A percentile compares a stretch with the other conserved stretches of the same genome.
These are phyloP conservation scores for Dryobotodes eremita DNA, from an alignment of 2,888 invertebrate species.

Conservation along the genomic window DNA sequence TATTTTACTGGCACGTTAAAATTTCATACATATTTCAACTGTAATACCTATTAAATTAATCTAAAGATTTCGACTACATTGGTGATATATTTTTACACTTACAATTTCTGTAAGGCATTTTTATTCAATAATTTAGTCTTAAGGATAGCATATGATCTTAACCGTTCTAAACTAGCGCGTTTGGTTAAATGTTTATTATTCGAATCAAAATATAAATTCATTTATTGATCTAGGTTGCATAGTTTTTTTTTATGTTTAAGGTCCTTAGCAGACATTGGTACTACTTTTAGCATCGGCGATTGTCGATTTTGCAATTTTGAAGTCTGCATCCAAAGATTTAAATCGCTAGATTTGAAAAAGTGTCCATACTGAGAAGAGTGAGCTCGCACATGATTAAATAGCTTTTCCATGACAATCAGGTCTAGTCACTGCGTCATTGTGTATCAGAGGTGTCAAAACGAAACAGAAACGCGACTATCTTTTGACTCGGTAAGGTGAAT, in stretches of 20 bases:
- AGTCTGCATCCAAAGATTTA: not conserved
- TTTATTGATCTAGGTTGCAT: not conserved
- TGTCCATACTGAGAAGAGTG: not conserved
- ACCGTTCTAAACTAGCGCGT: conserved; percentile 52
- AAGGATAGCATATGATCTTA: conserved; percentile 36
- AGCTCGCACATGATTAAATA: not conserved
- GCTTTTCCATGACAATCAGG: not conserved
- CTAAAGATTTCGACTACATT: conserved; percentile 21
- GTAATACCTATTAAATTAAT: conserved; percentile 17
- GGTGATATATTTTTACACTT: conserved; percentile 51
- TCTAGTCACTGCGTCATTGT: not conserved
- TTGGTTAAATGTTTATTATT: conserved; percentile 57
- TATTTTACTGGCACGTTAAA: conserved; percentile 20
- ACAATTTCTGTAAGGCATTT: conserved; percentile 66
- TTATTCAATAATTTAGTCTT: conserved; percentile 58
- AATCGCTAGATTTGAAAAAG: not conserved
- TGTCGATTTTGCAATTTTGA: not conserved
- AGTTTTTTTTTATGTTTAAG: not conserved
- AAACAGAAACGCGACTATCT: not conserved
- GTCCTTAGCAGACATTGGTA: not conserved
- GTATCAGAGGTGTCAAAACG: not conserved
- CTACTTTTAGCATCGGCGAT: not conserved
- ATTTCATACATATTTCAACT: conserved; percentile 14
- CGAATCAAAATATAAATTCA: not conserved
- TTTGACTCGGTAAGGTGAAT: not conserved